A percentile compares a stretch with the other conserved stretches of the same genome.
phyloP scores from a whole-genome alignment of 2,113 vertebrate genomes.

The Chelonoidis abingdonii region DNA sequence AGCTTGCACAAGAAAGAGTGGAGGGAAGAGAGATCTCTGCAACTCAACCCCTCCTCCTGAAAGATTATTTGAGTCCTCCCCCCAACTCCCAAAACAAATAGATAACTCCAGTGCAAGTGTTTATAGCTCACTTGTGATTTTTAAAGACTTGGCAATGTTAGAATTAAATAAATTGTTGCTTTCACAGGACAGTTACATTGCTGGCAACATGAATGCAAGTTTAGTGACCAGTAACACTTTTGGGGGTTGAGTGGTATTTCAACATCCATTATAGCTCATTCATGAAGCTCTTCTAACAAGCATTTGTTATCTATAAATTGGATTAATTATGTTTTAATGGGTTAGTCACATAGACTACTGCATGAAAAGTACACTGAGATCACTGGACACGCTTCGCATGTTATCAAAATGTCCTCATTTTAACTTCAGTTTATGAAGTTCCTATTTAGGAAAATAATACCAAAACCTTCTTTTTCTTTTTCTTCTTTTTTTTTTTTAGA shows the following conservation, averaged over 20 bases:
- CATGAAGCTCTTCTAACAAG: background rate
- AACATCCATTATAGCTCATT: background rate
- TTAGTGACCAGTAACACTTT: too few relatives aligned
- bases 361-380: background rate
- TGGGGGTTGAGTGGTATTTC: background rate
- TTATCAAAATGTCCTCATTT: constrained; percentile 11
- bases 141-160: background rate
- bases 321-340: background rate
- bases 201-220: background rate
- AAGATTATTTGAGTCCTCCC: background rate
- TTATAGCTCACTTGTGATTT: background rate
- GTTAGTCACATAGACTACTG: background rate
- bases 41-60: background rate
- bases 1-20: background rate
- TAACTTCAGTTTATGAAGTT: constrained; percentile 56
- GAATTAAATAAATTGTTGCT: background rate
- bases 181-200: background rate
- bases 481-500: background rate
- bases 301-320: background rate
- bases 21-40: background rate
- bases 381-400: background rate
- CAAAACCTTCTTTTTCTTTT: constrained; percentile 7
- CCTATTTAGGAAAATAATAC: constrained; percentile 44
- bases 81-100: background rate
- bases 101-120: background rate